These are phyloP conservation scores for Calycopis cecrops DNA, from an alignment of 1,140 invertebrate species.

Conservation along the genomic window DNA sequence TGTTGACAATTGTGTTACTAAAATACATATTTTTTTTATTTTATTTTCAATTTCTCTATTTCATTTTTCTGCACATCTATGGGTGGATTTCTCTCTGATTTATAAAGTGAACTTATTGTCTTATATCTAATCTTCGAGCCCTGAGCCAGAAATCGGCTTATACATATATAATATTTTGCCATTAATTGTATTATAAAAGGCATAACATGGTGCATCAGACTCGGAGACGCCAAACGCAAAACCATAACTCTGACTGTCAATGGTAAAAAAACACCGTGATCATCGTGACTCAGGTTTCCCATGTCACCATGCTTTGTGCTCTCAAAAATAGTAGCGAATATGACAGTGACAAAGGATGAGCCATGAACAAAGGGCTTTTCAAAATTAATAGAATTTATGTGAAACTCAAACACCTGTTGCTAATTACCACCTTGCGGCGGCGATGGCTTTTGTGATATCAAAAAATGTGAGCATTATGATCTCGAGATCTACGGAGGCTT, in stretches of 20 bases:
- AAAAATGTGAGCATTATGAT: conserved; percentile 47
- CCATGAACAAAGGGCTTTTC: conserved; percentile 43
- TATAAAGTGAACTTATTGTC: no score
- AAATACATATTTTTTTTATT: no score
- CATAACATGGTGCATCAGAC: conserved; percentile 36
- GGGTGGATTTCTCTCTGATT: no score
- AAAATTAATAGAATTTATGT: conserved; percentile 57
- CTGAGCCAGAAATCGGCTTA: no score
- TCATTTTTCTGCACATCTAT: no score
- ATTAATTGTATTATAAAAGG: no score
- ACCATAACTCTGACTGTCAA: conserved; percentile 41
- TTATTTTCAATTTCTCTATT: no score
- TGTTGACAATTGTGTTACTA: no score
- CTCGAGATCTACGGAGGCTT: conserved; percentile 30
- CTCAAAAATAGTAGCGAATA: conserved; percentile 60
- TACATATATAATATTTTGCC: no score
- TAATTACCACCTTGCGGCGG: conserved; percentile 73
- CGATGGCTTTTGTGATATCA: conserved; percentile 47
- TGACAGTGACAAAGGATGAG: conserved; percentile 67
- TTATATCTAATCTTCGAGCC: no score
- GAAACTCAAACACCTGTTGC: conserved; percentile 63
- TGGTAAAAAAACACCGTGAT: conserved; percentile 47
- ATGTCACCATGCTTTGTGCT: conserved; percentile 61
- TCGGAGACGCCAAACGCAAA: conserved; percentile 39
- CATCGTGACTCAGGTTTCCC: conserved; percentile 53